Evolutionary conservation across 2,113 vertebrate genomes (phyloP).

Genomic region (Dunckerocampus dactyliophorus): DNA sequence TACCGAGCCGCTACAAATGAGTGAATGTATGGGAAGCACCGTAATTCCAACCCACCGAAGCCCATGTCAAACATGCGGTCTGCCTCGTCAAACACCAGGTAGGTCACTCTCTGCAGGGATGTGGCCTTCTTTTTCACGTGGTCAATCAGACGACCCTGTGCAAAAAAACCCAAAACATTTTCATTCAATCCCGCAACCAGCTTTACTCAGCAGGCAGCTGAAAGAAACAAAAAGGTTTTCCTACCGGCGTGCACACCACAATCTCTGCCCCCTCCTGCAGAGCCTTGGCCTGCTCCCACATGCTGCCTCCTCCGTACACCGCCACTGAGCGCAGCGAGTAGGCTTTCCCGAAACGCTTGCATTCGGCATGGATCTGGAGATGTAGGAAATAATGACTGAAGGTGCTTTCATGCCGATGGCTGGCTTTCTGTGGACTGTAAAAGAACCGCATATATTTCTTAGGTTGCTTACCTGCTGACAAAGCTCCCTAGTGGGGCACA

Average conservation of each 20-base stretch:
- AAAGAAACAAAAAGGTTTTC: conserved; percentile 21
- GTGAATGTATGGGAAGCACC: no score
- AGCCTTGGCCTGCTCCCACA: conserved; percentile 99
- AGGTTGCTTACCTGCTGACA: conserved; percentile 86
- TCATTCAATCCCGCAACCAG: background rate
- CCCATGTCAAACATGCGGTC: conserved; percentile 99
- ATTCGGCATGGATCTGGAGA: conserved; percentile 89
- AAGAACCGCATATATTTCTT: no score
- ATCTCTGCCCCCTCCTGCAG: conserved; percentile 98
- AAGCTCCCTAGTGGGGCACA: conserved; percentile 95
- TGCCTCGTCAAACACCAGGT: conserved; percentile 98
- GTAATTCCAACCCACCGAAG: conserved; percentile 79
- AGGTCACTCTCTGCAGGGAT: conserved; percentile 92
- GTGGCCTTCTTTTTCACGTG: conserved; percentile 99
- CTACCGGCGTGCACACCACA: conserved; percentile 98
- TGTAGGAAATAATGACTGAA: background rate
- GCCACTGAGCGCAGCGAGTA: conserved; percentile 96
- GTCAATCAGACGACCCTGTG: conserved; percentile 94
- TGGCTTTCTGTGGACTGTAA: background rate
- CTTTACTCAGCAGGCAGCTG: background rate
- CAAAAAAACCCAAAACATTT: background rate
- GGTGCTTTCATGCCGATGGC: background rate
- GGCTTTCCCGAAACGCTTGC: conserved; percentile 95
- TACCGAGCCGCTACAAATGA: background rate
- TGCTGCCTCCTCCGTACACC: conserved; percentile 96